These are phyloP conservation scores for Tragelaphus imberbis DNA, from an alignment of 2,113 vertebrate genomes.

Conservation along the genomic window DNA sequence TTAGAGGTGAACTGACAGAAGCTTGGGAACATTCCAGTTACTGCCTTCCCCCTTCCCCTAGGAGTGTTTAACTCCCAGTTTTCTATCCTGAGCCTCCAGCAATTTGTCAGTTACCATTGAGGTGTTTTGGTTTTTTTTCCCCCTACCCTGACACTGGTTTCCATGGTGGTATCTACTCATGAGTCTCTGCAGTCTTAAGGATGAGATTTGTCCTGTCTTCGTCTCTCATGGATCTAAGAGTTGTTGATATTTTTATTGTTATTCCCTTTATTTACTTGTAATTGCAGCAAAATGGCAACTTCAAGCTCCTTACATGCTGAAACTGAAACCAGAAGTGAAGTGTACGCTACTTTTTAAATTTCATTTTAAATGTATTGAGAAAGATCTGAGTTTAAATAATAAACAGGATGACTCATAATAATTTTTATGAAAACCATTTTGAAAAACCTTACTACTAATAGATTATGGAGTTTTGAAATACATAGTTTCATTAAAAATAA, in stretches of 20 bases:
- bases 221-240: background rate
- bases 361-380: background rate
- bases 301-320: background rate
- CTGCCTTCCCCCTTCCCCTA: too few species aligned
- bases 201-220: background rate
- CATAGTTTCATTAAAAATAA: conserved; percentile 14
- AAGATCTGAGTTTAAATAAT: background rate
- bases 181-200: background rate
- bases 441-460: background rate
- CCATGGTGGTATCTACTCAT: background rate
- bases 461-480: background rate
- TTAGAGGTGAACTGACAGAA: background rate
- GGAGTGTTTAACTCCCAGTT: background rate
- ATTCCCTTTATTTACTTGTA: background rate
- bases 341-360: background rate
- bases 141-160: background rate
- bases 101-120: background rate
- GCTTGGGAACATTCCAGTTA: background rate
- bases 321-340: background rate
- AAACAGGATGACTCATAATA: background rate
- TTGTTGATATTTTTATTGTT: background rate
- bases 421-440: conserved; percentile 15
- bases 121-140: background rate
- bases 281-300: background rate
- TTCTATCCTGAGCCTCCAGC: background rate